A percentile compares a stretch with the other conserved stretches of the same genome.
These are phyloP conservation scores for Eurytoma adleriae DNA, from an alignment of 2,888 invertebrate genomes.

Conservation along the genomic window DNA sequence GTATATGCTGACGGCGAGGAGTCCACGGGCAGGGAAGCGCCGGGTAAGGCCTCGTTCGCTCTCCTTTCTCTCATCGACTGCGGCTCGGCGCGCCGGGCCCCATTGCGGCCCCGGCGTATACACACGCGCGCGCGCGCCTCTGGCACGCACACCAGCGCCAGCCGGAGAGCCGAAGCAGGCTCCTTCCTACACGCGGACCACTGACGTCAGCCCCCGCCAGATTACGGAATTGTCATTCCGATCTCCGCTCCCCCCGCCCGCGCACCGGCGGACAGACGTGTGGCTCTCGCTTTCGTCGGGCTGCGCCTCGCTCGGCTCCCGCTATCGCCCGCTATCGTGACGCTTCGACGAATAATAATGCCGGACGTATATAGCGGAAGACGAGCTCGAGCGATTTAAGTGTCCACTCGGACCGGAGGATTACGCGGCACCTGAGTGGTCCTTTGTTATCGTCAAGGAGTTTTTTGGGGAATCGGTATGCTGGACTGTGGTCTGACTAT, in stretches of 20 bases:
- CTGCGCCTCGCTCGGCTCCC: neutral
- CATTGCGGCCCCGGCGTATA: neutral
- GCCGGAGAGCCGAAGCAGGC: conserved; percentile 27
- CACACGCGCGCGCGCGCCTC: neutral
- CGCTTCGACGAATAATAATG: neutral
- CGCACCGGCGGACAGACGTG: neutral
- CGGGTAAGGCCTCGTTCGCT: conserved; percentile 47
- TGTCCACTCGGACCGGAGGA: no score
- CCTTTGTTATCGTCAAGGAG: neutral
- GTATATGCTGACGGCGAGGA: neutral
- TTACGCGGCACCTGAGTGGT: neutral
- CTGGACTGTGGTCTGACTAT: no score
- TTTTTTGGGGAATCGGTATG: neutral
- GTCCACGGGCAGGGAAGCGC: neutral
- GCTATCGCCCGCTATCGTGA: neutral
- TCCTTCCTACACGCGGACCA: conserved; percentile 38
- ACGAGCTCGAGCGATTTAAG: neutral
- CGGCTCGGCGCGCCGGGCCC: conserved; percentile 12
- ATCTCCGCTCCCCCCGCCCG: conserved; percentile 21
- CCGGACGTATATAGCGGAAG: neutral
- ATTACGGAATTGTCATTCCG: conserved; percentile 46
- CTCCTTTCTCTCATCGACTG: conserved; percentile 54
- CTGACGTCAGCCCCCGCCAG: conserved; percentile 47
- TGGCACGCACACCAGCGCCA: neutral
- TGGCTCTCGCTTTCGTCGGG: conserved; percentile 19